These are phyloP conservation scores for Phaetusa simplex DNA, from an alignment of 2,113 vertebrate genomes.

Conservation along the genomic window DNA sequence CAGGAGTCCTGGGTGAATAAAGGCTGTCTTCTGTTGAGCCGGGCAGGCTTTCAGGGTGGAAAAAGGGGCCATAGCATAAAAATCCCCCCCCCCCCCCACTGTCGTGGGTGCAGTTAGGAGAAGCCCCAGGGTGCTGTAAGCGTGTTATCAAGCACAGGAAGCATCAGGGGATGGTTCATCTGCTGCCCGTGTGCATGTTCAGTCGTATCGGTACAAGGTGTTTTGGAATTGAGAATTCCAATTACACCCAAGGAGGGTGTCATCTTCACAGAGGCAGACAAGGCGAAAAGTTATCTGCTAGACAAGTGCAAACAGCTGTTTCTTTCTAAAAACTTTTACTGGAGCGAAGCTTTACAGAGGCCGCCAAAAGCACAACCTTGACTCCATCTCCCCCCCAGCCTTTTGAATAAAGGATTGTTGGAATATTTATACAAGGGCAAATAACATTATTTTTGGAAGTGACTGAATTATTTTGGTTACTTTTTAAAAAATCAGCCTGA, in stretches of 20 bases:
- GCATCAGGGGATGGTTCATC: background rate
- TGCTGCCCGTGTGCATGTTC: background rate
- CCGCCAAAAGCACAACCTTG: background rate
- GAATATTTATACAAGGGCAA: background rate
- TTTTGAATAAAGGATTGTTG: background rate
- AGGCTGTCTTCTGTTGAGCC: background rate
- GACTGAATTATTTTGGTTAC: background rate
- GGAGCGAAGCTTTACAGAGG: background rate
- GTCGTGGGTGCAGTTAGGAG: background rate
- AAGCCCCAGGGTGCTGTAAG: background rate
- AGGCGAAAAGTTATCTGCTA: background rate
- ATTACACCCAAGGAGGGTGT: background rate
- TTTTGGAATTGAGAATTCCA: background rate
- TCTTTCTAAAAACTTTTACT: background rate
- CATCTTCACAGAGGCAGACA: background rate
- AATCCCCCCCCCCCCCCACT: fast-evolving
- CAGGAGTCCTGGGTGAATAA: background rate
- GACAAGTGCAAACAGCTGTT: background rate
- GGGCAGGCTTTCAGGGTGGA: background rate
- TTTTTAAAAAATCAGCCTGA: background rate
- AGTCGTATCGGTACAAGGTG: background rate
- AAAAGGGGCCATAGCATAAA: background rate
- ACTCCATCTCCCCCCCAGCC: background rate
- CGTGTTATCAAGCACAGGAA: background rate
- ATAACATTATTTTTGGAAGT: constrained; percentile 2